These are phyloP conservation scores for Forficula auricularia DNA, from an alignment of 1,140 invertebrate species.

Conservation along the genomic window DNA sequence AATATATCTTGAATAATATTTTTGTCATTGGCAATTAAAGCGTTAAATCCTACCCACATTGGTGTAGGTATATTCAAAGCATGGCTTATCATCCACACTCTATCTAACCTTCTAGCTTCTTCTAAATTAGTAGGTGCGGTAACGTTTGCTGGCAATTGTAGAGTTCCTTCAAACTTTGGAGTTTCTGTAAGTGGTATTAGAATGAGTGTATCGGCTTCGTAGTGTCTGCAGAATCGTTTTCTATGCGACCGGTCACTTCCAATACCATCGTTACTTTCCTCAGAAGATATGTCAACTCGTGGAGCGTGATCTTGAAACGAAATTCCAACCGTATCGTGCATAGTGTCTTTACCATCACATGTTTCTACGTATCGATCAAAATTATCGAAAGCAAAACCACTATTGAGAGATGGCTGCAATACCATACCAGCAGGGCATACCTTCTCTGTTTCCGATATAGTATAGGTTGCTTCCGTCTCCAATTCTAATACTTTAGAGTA, in stretches of 20 bases:
- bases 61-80: conserved; percentile 12
- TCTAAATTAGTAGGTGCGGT: neutral
- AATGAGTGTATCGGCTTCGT: neutral
- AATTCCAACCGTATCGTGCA: conserved; percentile 30
- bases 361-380: conserved; percentile 28
- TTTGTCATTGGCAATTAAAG: conserved; percentile 12
- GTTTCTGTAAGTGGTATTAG: neutral
- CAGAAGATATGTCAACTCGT: neutral
- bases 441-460: conserved; percentile 7
- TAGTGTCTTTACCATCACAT: conserved; percentile 23
- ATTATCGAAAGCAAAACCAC: conserved; percentile 26
- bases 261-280: conserved; percentile 2
- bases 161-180: neutral
- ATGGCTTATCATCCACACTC: conserved; percentile 13
- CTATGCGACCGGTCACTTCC: neutral
- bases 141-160: neutral
- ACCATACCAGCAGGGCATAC: conserved; percentile 18
- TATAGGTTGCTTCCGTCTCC: conserved; percentile 17
- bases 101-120: conserved; percentile 6
- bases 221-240: neutral
- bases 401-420: conserved; percentile 14
- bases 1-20: conserved; percentile 17
- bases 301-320: conserved; percentile 20
- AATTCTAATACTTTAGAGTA: neutral
- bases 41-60: conserved; percentile 22